Evolutionary conservation across 2,797 vertebrate genomes (phyloP), one percentile per base, ranked within the genome.

Genomic region (Danionella dracula): DNA sequence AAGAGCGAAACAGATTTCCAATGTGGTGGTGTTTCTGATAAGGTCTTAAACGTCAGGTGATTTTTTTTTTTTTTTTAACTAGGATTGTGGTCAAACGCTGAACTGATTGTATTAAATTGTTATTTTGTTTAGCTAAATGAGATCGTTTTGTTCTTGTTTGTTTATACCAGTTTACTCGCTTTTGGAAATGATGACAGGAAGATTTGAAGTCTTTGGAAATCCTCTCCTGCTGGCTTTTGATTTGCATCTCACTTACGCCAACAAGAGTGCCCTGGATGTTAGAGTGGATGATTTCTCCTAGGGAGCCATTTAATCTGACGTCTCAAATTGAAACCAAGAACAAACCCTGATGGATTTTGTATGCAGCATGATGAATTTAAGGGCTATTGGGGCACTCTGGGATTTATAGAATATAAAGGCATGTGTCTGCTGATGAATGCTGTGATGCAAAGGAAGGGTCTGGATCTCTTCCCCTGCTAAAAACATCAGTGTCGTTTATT

Each of bases 311-410:
- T 41, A 21, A 27, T 34, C 57, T 16, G 27, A 55, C 44, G 2
- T 66, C 45, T 66, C 63, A 54, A 42, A 69, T 59, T 32, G 62
- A 45, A 66, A 71, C 59, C 10, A 58, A 13, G 60, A 45, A 71
- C 46, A 66, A 68, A 54, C 42, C 16, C 34, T 64, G 49, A 50
- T 34, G 62, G 77, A 70, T 74, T 76, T 72, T 62, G 50, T 45
- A 60, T 65, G 31, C 40, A 55, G 7, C 2, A 19, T 37, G 62
- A 65, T 65, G 40, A 40, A 35, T 46, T 55, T 55, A 75, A 61
- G 67, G 45, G 54, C 62, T 54, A 19, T 60, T 29, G 34, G 34
- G 31, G 32, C 32, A 8, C 8, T 35, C 44, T 61, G 44, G 38
- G 42, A 29, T 50, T 8, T 16, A 68, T 58, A 61, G 59, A 20